Base-by-base conservation (phyloP, 2,888 invertebrate genomes). In the Dicyrtomina minuta region DNA sequence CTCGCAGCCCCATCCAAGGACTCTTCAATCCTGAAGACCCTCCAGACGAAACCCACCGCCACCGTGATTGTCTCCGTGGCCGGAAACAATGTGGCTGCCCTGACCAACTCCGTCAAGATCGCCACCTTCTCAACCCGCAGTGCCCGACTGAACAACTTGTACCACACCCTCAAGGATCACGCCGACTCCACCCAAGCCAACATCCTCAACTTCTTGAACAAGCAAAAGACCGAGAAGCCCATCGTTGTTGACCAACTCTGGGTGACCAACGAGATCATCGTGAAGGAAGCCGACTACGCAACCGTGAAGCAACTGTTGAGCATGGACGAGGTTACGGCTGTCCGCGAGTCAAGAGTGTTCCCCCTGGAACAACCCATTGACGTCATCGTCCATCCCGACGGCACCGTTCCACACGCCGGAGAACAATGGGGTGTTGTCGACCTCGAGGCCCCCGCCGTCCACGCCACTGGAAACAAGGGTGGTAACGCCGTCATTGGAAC, bases 181-280 rank as follows among this genome's bases (percentile, higher is more conserved):
- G 65, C 65, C 13, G 43, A 55, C 20, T 15, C 15, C 10, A 53
- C 39, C 13, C 65, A 65, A 41, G 55, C 39, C 15, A 4, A 12
- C 10, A 41, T 41, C n/a, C 43, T 65, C 22, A 4, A n/a, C 12
- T 3, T 55, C 41, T 20, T 65, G 20, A 24, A 55, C 20, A 53
- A 51, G 33, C 41, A 43, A 39, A 15, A 27, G 8, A 6, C 65
- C 53, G n/a, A 24, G 27, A 55, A 22, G 13, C 59, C 27, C 20
- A 22, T 59, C n/a, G 13, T 5, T 13, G 55, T 65, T 20, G 1
- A 4, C 15, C 43, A 51, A 22, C 26, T 65, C 39, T 65, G 65
- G 65, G 55, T 53, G 10, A 55, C 65, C 41, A 65, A 65, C 55
- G 39, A 65, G 55, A 41, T 65, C 65, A n/a, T 15, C 33, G n/a